Evolutionary conservation across 92 coral and sea anemone species (phyloP), one percentile per base, ranked within the genome.

Genomic region (Epizoanthus rinbou): DNA sequence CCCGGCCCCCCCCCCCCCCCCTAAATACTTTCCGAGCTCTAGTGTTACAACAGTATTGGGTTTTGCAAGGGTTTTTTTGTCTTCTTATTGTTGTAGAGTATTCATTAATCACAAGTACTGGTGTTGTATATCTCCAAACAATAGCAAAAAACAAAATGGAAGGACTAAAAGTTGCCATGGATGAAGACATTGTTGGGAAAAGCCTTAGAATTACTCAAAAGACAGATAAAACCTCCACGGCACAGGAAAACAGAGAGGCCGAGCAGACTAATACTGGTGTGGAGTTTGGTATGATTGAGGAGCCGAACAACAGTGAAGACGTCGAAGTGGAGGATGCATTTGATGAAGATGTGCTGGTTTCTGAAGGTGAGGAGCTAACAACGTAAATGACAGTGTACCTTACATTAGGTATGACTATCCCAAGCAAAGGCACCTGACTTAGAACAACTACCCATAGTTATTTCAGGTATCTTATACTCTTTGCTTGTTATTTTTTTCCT

Each of bases 311-410:
- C 17, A 59, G 74, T 17, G 80, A 73, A 62, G 92, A 88, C 39
- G 57, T 78, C 17, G 90, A 89, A 28, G 50, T 85, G 14, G 90
- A 83, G 24, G 91, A 84, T 3, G 53, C 80, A 71, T 81, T 87
- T 74, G 95, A 82, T 41, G 91, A 88, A 45, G 87, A 84, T 17
- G 17, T 80, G 60, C 87, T 54, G 33, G 79, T 88, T 84, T 22
- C 57, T 52, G 85, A 85, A 65, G 88, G 90, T 87, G 28, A 25
- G 17, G 22, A 47, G 50, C 19, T 45, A 19, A 47, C 18, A 3
- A 25, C 19, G 0, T 47, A 11, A 64, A 64, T 11, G 24, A 7
- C 35, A 21, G 35, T 62, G 22, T 64, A 28, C 69, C 35, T 15
- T 64, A 47, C 54, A 47, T 15, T 11, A 47, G 15, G 54, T 47